These are phyloP conservation scores for Diarsia mendica DNA, from an alignment of 2,888 invertebrate genomes.

Conservation along the genomic window DNA sequence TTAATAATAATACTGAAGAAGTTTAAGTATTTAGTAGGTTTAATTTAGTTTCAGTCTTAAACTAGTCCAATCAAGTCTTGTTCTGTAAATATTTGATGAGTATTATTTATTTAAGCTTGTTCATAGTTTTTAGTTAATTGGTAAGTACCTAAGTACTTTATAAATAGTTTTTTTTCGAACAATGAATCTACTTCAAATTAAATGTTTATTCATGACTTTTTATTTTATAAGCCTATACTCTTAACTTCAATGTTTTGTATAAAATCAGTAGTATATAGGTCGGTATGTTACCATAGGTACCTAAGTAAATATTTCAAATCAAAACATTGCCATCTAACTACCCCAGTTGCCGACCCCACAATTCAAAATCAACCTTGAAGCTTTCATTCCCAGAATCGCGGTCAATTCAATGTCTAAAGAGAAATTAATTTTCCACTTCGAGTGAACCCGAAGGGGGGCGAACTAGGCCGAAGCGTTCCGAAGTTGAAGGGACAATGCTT, in stretches of 20 bases:
- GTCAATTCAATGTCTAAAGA: constrained; percentile 50
- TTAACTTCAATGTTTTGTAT: not conserved
- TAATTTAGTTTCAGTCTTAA: not conserved
- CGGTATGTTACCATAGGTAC: not conserved
- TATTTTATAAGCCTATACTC: too few relatives aligned
- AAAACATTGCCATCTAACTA: not conserved
- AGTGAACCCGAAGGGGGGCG: constrained; percentile 27
- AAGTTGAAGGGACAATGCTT: constrained; percentile 34
- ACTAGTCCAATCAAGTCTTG: not conserved
- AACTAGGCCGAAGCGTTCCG: constrained; percentile 14
- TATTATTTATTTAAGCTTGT: not conserved
- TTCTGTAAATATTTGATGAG: not conserved
- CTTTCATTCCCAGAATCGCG: constrained; percentile 37
- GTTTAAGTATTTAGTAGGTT: not conserved
- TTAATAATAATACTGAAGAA: not conserved
- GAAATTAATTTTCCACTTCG: constrained; percentile 62
- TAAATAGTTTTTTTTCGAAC: not conserved
- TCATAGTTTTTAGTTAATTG: not conserved
- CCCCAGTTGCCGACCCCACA: not conserved
- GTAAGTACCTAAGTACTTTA: not conserved
- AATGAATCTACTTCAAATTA: not conserved
- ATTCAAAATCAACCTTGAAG: constrained; percentile 31
- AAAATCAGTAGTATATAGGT: too few relatives aligned
- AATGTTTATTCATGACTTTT: not conserved
- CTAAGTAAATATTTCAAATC: constrained; percentile 1